Evolutionary conservation across 2,113 vertebrate genomes (phyloP), one percentile per base, ranked within the genome.

Genomic region (Serinus canaria): DNA sequence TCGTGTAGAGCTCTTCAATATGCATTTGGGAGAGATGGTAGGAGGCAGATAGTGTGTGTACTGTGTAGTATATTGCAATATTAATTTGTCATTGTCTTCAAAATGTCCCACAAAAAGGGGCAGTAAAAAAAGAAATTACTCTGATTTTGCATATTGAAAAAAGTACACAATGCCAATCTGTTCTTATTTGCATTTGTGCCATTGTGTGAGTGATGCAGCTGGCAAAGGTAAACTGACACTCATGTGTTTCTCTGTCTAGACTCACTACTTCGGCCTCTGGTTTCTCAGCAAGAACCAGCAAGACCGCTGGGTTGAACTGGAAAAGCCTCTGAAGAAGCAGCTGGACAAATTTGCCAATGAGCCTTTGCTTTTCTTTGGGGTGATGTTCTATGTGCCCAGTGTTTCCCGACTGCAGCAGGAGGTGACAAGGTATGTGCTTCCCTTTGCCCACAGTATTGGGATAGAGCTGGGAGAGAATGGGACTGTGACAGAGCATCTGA

Each of bases 291-390:
- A 99, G 98, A 98, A 95, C 95, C 99, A 99, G 88, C 98, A 98
- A 84, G 98, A 98, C 67, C 98, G 99, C 97, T 99, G 99, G 99
- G 99, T 99, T 96, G 99, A 99, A 97, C 98, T 99, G 94, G 99
- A 99, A 98, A 99, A 99, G 64, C 98, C 99, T 49, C 98, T 99
- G 92, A 99, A 99, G 98, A 99, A 99, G 96, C 99, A 99, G 98
- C 98, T 99, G 98, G 99, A 99, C 97, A 99, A 99, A 97, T 99
- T 99, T 81, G 99, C 99, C 96, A 99, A 98, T 27, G 99, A 99
- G 97, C 98, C 98, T 30, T 97, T 99, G 96, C 99, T 99, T 68
- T 99, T 99, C 97, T 99, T 99, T 14, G 99, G 99, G 66, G 99
- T 99, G 39, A 99, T 99, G 99, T 99, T 99, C 98, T 99, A 99